Percentiles rank a stretch among this genome's conserved stretches.
phyloP scores from a whole-genome alignment of 2,113 vertebrate genomes.

The Lagopus leucura region DNA sequence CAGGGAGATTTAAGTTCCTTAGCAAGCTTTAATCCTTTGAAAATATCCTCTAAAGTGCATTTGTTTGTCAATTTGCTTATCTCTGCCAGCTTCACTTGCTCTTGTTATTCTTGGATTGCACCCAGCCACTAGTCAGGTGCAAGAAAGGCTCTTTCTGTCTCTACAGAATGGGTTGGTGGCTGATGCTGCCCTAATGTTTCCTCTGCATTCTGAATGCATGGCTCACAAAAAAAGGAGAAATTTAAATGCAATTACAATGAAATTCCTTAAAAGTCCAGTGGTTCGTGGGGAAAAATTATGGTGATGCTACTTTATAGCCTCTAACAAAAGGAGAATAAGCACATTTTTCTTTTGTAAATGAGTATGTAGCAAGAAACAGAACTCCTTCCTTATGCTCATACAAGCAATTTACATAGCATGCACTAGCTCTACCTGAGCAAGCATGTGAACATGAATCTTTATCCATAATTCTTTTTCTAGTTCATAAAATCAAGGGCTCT shows the following conservation, averaged over 20 bases:
- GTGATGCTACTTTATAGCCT: not conserved
- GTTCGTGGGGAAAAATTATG: not conserved
- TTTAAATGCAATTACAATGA: not conserved
- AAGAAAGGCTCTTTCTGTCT: not conserved
- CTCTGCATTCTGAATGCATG: not conserved
- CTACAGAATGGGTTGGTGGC: not conserved
- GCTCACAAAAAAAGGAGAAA: not conserved
- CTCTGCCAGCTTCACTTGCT: not conserved
- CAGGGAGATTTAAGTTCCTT: not conserved
- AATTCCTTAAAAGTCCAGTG: not conserved
- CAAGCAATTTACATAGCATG: not conserved
- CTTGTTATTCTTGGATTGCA: not conserved
- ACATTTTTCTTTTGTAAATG: not conserved
- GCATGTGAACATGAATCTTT: not conserved
- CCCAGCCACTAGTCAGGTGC: not conserved
- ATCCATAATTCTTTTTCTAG: not conserved
- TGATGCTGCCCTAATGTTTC: not conserved
- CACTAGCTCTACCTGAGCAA: not conserved
- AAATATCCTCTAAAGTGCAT: not conserved
- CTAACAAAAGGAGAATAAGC: not conserved
- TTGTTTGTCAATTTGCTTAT: not conserved
- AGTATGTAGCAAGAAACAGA: not conserved
- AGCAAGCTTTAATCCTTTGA: not conserved
- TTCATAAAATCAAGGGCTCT: not conserved
- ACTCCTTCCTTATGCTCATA: not conserved